Percentiles rank a stretch among this genome's conserved stretches.
These are phyloP conservation scores for Phthorimaea operculella DNA, from an alignment of 1,140 invertebrate genomes.

Conservation along the genomic window DNA sequence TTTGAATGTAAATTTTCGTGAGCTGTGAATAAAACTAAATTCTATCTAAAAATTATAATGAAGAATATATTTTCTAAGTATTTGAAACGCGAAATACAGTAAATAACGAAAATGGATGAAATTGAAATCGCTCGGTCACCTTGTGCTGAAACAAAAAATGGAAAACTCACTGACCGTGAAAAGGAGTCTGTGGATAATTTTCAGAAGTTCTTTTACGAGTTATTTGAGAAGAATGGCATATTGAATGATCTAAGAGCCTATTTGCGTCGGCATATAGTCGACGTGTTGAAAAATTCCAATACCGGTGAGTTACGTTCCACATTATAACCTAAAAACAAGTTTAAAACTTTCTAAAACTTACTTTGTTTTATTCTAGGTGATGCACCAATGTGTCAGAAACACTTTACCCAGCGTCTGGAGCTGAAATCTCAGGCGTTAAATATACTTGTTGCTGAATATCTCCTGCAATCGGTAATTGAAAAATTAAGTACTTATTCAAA, in stretches of 20 bases:
- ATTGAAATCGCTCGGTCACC: not conserved
- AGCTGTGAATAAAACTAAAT: conserved; percentile 13
- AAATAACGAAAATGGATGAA: not conserved
- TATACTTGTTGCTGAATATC: conserved; percentile 69
- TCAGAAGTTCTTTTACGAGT: conserved; percentile 65
- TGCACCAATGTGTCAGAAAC: conserved; percentile 36
- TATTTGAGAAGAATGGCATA: conserved; percentile 70
- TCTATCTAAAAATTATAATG: conserved; percentile 11
- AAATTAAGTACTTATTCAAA: no score
- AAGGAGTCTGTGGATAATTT: conserved; percentile 52
- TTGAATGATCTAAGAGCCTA: conserved; percentile 65
- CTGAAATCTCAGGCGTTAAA: conserved; percentile 68
- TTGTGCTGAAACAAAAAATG: conserved; percentile 10
- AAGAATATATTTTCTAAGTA: not conserved
- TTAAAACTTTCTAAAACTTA: conserved; percentile 1
- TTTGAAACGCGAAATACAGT: not conserved
- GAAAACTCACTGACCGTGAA: conserved; percentile 4
- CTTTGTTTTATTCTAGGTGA: conserved; percentile 34
- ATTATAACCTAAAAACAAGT: not conserved
- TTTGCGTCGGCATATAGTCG: conserved; percentile 68
- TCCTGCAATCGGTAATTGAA: conserved; percentile 55
- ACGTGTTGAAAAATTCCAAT: conserved; percentile 58
- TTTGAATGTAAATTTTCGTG: conserved; percentile 39
- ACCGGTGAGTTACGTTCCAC: conserved; percentile 27
- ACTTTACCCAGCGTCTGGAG: conserved; percentile 51